Evolutionary conservation across 2,888 invertebrate genomes (phyloP).

Genomic region (Athripsodes cinereus): DNA sequence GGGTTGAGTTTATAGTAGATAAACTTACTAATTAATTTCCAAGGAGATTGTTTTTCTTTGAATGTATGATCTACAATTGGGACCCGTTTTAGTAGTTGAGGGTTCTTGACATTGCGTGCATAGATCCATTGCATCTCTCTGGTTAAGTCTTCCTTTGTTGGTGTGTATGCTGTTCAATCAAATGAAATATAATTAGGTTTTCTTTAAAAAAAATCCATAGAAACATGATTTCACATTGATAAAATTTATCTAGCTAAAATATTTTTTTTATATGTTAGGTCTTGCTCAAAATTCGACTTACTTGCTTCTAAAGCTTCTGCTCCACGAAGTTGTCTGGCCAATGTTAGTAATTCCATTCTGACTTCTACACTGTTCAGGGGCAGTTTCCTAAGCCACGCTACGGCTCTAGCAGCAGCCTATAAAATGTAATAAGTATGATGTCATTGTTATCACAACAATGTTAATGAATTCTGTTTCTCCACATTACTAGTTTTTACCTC

Average conservation of each 20-base stretch:
- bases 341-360: slow-evolving; percentile 17
- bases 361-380: slow-evolving; percentile 21
- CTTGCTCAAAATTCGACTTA: slow-evolving; percentile 9
- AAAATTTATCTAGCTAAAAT: no score
- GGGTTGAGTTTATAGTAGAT: no score
- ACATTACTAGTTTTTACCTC: slow-evolving; percentile 35
- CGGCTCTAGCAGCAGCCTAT: slow-evolving; percentile 24
- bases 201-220: no score
- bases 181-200: not conserved
- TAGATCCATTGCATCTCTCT: slow-evolving; percentile 17
- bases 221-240: no score
- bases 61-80: not conserved
- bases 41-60: slow-evolving; percentile 31
- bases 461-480: not conserved
- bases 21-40: slow-evolving; percentile 39
- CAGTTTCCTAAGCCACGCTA: slow-evolving; percentile 25
- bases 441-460: not conserved
- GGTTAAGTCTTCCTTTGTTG: slow-evolving; percentile 17
- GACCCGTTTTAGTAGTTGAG: not conserved
- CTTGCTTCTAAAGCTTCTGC: slow-evolving; percentile 13
- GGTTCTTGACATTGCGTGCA: not conserved
- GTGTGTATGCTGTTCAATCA: not conserved
- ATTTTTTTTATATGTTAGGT: no score
- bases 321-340: slow-evolving; percentile 19
- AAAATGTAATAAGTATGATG: no score